A percentile compares a stretch with the other conserved stretches of the same genome.
phyloP scores from a whole-genome alignment of 1,140 invertebrate species.

The Zophobas atratus region DNA sequence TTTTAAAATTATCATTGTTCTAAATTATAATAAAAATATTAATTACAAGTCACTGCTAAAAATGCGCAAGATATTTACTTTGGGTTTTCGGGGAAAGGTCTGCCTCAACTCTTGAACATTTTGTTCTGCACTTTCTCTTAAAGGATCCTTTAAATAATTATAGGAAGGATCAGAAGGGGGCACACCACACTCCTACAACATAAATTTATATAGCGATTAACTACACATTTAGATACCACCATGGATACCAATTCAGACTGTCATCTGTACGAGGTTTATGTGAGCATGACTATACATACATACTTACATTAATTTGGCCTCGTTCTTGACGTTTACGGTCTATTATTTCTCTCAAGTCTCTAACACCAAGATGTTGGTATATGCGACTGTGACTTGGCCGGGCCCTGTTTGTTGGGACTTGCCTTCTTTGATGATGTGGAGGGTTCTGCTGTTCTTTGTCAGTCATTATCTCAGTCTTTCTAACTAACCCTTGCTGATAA shows the following conservation, averaged over 20 bases:
- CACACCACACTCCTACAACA: background rate
- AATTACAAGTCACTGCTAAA: constrained; percentile 25
- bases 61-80: constrained; percentile 45
- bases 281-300: background rate
- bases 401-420: background rate
- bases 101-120: background rate
- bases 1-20: constrained; percentile 27
- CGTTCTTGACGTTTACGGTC: constrained; percentile 54
- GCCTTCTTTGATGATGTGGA: background rate
- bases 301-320: constrained; percentile 24
- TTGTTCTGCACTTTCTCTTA: constrained; percentile 34
- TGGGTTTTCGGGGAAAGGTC: constrained; percentile 3
- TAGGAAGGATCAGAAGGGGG: constrained; percentile 56
- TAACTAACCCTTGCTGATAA: too few relatives aligned
- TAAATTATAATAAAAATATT: constrained; percentile 23
- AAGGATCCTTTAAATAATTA: constrained; percentile 55
- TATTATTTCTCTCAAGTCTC: constrained; percentile 55
- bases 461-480: background rate
- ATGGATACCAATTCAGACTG: too few relatives aligned
- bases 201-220: too few relatives aligned
- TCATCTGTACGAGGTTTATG: too few relatives aligned
- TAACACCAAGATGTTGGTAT: constrained; percentile 53
- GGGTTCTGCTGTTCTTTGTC: background rate
- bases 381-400: constrained; percentile 6
- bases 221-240: too few relatives aligned